Base-by-base conservation (phyloP, 2,888 invertebrate genomes). In the Calameuta idolon region DNA sequence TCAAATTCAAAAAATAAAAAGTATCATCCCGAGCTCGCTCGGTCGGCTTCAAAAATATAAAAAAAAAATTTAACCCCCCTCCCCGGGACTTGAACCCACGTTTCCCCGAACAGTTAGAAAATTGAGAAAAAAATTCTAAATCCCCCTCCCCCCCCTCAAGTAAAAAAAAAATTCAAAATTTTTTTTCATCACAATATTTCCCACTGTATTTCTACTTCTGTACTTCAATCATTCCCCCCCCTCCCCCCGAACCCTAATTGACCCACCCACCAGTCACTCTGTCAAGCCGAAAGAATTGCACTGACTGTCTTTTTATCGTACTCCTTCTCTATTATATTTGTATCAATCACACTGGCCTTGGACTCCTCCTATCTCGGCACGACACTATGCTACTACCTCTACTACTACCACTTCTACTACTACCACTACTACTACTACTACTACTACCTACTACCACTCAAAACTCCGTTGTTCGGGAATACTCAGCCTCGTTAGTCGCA, bases 261-360 rank as follows among this genome's bases (percentile, higher is more conserved):
- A 31, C 77, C 71, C 74, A 40, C 55, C 69, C 77, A 74, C 55
- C 37, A 73, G 68, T 77, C 78, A 31, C 30, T 11, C 35, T 77
- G 55, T 71, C 33, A 34, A 76, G 73, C 73, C 55, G 75, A 86
- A 85, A 86, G 30, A 76, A 79, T 79, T 90, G 91, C 91, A 90
- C 90, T 89, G 90, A 91, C 86, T 91, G 87, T 91, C 89, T 90
- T 90, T 90, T 90, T 90, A 91, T 91, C 89, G 90, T 91, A 90
- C 90, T 90, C 91, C 90, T 91, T 91, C 90, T 91, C 86, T 91
- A 91, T 91, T 91, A 90, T 91, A 91, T 91, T 91, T 91, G 89
- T 90, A 89, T 90, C 90, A 90, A 91, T 90, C 90, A 91, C 91
- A 91, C 91, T 90, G 91, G 91, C 90, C 91, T 91, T 91, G 91